A percentile compares a stretch with the other conserved stretches of the same genome.
phyloP scores from a whole-genome alignment of 2,888 invertebrate genomes.

The Agrotis puta region DNA sequence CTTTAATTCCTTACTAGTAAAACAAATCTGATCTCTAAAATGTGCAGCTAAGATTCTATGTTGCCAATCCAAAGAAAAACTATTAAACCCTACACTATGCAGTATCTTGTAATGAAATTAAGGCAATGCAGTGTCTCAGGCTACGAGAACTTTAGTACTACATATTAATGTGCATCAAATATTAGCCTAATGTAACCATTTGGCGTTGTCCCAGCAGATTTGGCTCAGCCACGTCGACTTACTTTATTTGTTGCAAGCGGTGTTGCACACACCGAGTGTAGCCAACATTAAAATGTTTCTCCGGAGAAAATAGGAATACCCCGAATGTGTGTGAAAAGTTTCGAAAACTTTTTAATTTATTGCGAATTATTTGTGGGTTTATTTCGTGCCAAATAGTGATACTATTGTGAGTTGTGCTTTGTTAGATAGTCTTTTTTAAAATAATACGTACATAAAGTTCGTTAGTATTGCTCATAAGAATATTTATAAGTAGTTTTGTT shows the following conservation, averaged over 20 bases:
- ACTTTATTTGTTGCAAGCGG: constrained; percentile 66
- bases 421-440: background rate
- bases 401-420: background rate
- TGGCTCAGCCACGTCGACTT: constrained; percentile 69
- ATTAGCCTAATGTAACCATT: constrained; percentile 79
- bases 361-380: constrained; percentile 22
- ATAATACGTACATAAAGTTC: background rate
- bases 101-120: constrained; percentile 37
- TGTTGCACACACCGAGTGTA: constrained; percentile 51
- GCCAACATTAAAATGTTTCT: constrained; percentile 56
- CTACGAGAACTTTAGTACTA: constrained; percentile 31
- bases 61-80: background rate
- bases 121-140: constrained; percentile 37
- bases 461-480: background rate
- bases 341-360: constrained; percentile 47
- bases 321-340: constrained; percentile 36
- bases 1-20: background rate
- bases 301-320: constrained; percentile 51
- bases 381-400: constrained; percentile 26
- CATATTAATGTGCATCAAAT: constrained; percentile 74
- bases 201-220: constrained; percentile 76
- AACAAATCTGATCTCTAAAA: background rate
- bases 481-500: no score
- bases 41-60: background rate
- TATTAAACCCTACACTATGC: background rate